Evolutionary conservation across 2,797 vertebrate genomes (phyloP).

Genomic region (Halcyon leucocephala): DNA sequence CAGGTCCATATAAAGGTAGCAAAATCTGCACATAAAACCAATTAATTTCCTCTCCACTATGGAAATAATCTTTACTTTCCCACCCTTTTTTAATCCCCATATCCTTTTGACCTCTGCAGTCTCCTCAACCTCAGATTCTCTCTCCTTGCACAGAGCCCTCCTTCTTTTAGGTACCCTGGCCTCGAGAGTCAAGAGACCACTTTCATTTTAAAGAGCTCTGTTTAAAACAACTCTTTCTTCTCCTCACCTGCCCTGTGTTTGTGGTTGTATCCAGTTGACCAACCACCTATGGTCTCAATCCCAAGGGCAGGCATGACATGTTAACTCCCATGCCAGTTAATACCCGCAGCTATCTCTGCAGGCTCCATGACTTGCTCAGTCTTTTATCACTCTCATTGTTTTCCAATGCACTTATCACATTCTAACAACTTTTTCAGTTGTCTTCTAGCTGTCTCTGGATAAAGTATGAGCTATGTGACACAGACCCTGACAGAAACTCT

Average conservation of each 20-base stretch:
- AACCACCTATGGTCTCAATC: background rate
- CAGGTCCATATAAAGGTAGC: background rate
- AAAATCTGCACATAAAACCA: conserved; percentile 9
- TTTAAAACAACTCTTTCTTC: background rate
- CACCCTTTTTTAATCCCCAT: background rate
- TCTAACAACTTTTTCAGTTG: background rate
- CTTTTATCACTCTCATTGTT: background rate
- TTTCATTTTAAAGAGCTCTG: background rate
- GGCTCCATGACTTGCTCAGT: background rate
- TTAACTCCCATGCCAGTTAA: background rate
- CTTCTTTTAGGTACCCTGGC: background rate
- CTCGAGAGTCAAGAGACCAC: background rate
- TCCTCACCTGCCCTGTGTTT: background rate
- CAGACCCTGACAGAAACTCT: background rate
- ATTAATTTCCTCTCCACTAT: background rate
- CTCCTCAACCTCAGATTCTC: background rate
- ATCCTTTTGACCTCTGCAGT: background rate
- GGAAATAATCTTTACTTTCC: background rate
- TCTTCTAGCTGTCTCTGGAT: background rate
- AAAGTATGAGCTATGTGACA: background rate
- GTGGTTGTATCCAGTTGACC: background rate
- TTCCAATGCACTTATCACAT: background rate
- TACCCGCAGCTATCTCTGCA: background rate
- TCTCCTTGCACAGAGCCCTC: background rate
- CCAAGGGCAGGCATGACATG: background rate